phyloP scores from a whole-genome alignment of 1,140 invertebrate genomes.

The Protaetia brevitarsis region DNA sequence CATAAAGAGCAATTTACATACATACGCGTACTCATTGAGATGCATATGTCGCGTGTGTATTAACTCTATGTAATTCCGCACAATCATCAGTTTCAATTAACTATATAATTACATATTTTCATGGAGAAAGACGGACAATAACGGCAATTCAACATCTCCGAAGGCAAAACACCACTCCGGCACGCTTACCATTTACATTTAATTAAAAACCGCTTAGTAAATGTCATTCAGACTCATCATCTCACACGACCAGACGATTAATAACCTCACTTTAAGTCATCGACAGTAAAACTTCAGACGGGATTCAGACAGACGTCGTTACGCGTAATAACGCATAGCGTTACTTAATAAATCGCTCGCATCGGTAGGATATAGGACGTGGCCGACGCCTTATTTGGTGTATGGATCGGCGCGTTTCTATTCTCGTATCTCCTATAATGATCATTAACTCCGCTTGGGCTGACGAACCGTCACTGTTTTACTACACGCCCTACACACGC shows the following conservation, averaged over 20 bases:
- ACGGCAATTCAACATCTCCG: neutral
- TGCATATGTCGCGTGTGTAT: too few relatives aligned
- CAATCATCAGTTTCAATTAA: too few relatives aligned
- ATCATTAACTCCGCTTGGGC: conserved; percentile 10
- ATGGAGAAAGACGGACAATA: too few relatives aligned
- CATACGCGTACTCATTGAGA: too few relatives aligned
- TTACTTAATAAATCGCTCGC: conserved; percentile 1
- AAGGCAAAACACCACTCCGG: neutral
- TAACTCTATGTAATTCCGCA: too few relatives aligned
- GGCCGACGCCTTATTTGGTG: conserved; percentile 12
- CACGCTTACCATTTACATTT: neutral
- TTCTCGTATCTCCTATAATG: neutral
- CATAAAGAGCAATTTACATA: too few relatives aligned
- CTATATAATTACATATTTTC: too few relatives aligned
- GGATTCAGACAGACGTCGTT: neutral
- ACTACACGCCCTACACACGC: neutral
- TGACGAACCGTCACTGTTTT: neutral
- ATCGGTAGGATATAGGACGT: neutral
- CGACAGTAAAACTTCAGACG: neutral
- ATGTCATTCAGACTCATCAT: neutral
- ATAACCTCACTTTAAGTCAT: neutral
- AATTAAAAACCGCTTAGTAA: conserved; percentile 1
- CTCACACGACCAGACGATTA: neutral
- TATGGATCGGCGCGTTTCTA: neutral
- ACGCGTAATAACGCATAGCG: neutral